phyloP scores from a whole-genome alignment of 2,888 invertebrate species.

The Cephus spinipes region DNA sequence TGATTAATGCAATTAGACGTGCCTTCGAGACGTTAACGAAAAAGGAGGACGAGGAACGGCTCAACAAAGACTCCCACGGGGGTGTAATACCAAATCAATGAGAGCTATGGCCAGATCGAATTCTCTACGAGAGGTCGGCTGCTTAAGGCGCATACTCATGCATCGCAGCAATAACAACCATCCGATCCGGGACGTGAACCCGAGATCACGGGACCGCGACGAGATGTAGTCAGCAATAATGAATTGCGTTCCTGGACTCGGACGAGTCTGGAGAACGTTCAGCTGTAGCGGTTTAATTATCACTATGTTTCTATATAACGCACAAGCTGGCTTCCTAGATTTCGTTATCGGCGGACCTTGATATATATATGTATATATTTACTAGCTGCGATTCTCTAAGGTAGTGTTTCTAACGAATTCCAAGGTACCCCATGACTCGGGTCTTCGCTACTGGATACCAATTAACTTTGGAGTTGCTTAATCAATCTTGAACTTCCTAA shows the following conservation, averaged over 20 bases:
- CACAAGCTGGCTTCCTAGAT: not conserved
- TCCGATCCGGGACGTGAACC: not conserved
- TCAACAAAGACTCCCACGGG: not conserved
- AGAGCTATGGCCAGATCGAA: not conserved
- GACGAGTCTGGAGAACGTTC: not conserved
- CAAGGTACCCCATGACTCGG: not conserved
- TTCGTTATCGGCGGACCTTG: not conserved
- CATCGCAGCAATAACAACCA: not conserved
- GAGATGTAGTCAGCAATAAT: not conserved
- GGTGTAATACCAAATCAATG: not conserved
- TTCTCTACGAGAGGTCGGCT: not conserved
- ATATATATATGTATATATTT: no score
- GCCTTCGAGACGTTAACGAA: not conserved
- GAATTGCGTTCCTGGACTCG: not conserved
- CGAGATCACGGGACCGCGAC: not conserved
- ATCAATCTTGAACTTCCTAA: not conserved
- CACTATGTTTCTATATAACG: not conserved
- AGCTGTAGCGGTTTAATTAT: not conserved
- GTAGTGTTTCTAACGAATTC: not conserved
- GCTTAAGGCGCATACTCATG: not conserved
- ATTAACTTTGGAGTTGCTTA: not conserved
- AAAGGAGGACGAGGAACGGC: not conserved
- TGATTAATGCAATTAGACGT: constrained; percentile 42
- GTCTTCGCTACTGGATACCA: not conserved
- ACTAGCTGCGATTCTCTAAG: not conserved